A percentile compares a stretch with the other conserved stretches of the same genome.
phyloP scores from a whole-genome alignment of 2,113 vertebrate species.

The Australoheros scitulus region DNA sequence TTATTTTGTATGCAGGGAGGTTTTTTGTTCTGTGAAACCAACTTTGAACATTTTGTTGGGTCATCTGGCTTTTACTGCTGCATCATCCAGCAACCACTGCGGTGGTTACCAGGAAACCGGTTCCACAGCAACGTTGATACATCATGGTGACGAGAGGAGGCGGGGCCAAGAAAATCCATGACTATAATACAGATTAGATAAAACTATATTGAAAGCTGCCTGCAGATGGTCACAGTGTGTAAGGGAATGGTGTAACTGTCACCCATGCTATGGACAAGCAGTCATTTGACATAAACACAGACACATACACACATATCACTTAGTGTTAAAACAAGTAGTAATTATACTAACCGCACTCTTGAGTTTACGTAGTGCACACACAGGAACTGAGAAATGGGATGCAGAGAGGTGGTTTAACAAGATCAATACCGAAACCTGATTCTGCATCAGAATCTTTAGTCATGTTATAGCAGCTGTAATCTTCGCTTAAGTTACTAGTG shows the following conservation, averaged over 20 bases:
- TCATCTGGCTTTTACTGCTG: conserved; percentile 10
- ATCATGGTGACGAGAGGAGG: conserved; percentile 6
- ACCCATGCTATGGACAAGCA: neutral
- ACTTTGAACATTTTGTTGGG: neutral
- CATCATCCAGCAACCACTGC: conserved; percentile 23
- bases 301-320: conserved; percentile 14
- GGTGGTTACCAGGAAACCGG: conserved; percentile 60
- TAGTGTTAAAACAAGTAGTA: conserved; percentile 5
- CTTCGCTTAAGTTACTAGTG: neutral
- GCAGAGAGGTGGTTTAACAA: neutral
- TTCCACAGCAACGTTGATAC: conserved; percentile 36
- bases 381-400: neutral
- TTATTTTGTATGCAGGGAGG: neutral
- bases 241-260: neutral
- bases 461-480: neutral
- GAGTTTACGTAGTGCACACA: neutral
- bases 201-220: neutral
- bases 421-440: neutral
- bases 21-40: neutral
- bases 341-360: conserved; percentile 15
- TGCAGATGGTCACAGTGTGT: neutral
- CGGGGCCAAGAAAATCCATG: neutral
- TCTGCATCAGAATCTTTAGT: neutral
- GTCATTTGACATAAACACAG: conserved; percentile 22
- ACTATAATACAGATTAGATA: conserved; percentile 6